Base-by-base conservation (phyloP, 2,113 vertebrate genomes). In the Chlamydotis undulata region DNA sequence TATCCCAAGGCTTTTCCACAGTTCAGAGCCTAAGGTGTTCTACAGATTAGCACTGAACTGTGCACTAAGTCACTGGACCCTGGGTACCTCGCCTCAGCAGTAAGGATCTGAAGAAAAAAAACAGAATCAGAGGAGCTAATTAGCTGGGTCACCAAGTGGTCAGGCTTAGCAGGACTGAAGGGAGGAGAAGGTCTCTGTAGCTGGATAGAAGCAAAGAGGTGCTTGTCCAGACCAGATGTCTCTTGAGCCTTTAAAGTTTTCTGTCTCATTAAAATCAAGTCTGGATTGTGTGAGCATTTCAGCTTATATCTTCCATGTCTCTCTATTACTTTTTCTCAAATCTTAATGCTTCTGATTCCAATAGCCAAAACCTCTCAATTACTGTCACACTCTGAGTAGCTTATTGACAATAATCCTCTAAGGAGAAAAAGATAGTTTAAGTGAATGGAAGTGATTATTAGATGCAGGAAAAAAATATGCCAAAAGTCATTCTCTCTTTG, bases 291-390 rank as follows among this genome's bases (percentile, higher is more conserved):
- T 81, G 49, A 79, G 35, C 33, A 28, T 94, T 90, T 91, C 35
- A 61, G 1, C 25, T 79, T 78, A 55, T 59, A 47, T 56, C 39
- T 75, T 69, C 26, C 19, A 8, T 41, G 37, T 28, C 45, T 89
- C 57, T 65, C 8, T 76, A 29, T 14, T 69, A 45, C 50, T 75
- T 52, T 84, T 75, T 87, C 65, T 55, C 29, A 89, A 64, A 67
- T 71, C 65, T 52, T 73, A 79, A 41, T 82, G 78, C 49, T 89
- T 60, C 53, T 57, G 65, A 61, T 45, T 94, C 29, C 47, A 61
- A 2, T 61, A 93, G 75, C 91, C 85, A 86, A 93, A 96, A 85
- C 45, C 35, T 88, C 78, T 85, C 82, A 70, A 41, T 85, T 94
- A 64, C 39, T 88, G 80, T 93, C 90, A 80, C 49, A 37, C 67